Conservation (phyloP, 2,888 invertebrate species). For the Eristalis intricaria region DNA sequence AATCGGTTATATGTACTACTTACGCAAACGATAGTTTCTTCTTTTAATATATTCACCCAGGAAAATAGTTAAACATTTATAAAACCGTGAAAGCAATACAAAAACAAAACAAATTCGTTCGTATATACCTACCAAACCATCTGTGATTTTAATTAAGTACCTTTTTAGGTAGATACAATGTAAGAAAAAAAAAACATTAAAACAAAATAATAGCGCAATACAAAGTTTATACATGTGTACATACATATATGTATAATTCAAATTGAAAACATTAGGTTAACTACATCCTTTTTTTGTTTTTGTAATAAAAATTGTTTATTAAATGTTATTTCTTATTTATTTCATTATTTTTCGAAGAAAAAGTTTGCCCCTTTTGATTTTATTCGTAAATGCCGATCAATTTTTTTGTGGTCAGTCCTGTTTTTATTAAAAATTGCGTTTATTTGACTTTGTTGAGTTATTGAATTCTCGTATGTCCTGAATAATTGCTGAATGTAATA, state of each 20-base stretch:
- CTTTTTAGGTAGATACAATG: constrained; percentile 73
- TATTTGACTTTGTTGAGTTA: background rate
- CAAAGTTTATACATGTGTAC: constrained; percentile 49
- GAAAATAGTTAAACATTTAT: constrained; percentile 35
- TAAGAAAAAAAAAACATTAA: constrained; percentile 59
- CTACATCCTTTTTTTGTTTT: constrained; percentile 8
- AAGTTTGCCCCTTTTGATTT: background rate
- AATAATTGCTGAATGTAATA: background rate
- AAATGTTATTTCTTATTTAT: constrained; percentile 12
- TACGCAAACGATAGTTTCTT: constrained; percentile 15
- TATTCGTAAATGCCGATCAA: background rate
- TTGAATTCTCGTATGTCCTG: background rate
- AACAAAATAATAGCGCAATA: constrained; percentile 66
- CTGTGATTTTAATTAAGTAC: constrained; percentile 75
- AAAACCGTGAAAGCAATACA: constrained; percentile 36
- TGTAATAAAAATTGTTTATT: constrained; percentile 1
- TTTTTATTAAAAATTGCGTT: background rate
- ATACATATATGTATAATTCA: constrained; percentile 46
- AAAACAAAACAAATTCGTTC: constrained; percentile 61
- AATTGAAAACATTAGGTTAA: constrained; percentile 43
- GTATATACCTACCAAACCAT: constrained; percentile 72
- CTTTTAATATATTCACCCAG: constrained; percentile 12
- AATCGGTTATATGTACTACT: constrained; percentile 34
- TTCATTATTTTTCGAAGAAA: constrained; percentile 28
- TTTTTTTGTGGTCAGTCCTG: background rate